Base-by-base conservation (phyloP, 1,140 invertebrate genomes). In the Lethocerus indicus region DNA sequence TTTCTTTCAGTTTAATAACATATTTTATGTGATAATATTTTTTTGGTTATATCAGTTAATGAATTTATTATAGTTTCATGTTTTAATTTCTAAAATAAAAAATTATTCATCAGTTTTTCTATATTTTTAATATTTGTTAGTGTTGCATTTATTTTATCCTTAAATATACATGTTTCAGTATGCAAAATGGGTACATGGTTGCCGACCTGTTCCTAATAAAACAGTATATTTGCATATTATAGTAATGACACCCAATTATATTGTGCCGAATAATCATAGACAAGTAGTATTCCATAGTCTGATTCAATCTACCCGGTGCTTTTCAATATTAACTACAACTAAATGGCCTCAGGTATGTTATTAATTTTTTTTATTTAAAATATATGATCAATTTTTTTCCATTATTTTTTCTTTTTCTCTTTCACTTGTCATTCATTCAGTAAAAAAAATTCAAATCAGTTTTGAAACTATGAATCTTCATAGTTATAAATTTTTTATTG, bases 11-110 rank as follows among this genome's bases (percentile, higher is more conserved):
- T 20, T 28, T 12, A 14, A 40, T 48, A 32, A 29, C 12, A 29
- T 44, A 24, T 43, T 54, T 50, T 3, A 14, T 43, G 27, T 37
- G 40, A 46, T 28, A 51, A 37, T 28, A 16, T 28, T 41, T 43
- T 54, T 46, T 44, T 68, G 75, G 67, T 67, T 62, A 68, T 35
- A 63, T 63, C 50, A 55, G 64, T 27, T 54, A 56, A 47, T 37
- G 57, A 13, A 56, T 61, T 12, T 61, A 66, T 53, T 63, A 63
- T 26, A 51, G 67, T 43, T 43, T 66, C 14, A 37, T 68, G 5
- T 47, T 32, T 9, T 29, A 28, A 12, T n/a, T n/a, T n/a, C n/a
- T n/a, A n/a, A n/a, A n/a, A n/a, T n/a, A n/a, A n/a, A n/a, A n/a
- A n/a, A n/a, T n/a, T n/a, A n/a, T n/a, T 26, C 14, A 20, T 39